Evolutionary conservation across 2,888 invertebrate species (phyloP), one percentile per base, ranked within the genome.

Genomic region (Adineta ricciae): DNA sequence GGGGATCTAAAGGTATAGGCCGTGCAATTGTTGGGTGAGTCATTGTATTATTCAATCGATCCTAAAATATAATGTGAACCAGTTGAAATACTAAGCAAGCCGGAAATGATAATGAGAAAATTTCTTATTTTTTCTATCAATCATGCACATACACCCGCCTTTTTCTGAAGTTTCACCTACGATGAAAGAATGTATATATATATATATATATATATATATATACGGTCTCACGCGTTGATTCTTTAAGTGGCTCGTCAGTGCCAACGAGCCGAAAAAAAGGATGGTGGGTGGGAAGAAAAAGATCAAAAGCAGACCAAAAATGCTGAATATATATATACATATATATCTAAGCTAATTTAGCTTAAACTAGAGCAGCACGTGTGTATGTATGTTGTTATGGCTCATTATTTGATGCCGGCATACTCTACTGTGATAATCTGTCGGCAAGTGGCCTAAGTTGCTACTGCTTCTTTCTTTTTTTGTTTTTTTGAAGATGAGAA

Each of bases 201-300:
- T 46, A 46, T 8, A 46, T 46, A 46, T 46, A 11, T 11, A 46
- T 46, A 46, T 46, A 56, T 56, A 64, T 64, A 27, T 64, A 64
- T 64, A 32, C 64, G 64, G n/a, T 64, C 64, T 24, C 21, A 64
- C n/a, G 64, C 64, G n/a, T 64, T 64, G 27, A 64, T 32, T 32
- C 27, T 32, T 64, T 27, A 64, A 64, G 64, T 64, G 64, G 64
- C 64, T 64, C 64, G 64, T 64, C 64, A 64, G 27, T 64, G 16
- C 64, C n/a, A 64, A 64, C 64, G 64, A 64, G 64, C 64, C n/a
- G 64, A 64, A 64, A 64, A 64, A 64, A 64, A 64, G 32, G 64
- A 32, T 32, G 16, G 64, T 64, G 32, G 27, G 64, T 64, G 32
- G 64, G 32, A 54, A 64, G 27, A 21, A 64, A 64, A 32, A 64